Evolutionary conservation across 2,113 vertebrate genomes (phyloP).

Genomic region (Synodontis membranacea): DNA sequence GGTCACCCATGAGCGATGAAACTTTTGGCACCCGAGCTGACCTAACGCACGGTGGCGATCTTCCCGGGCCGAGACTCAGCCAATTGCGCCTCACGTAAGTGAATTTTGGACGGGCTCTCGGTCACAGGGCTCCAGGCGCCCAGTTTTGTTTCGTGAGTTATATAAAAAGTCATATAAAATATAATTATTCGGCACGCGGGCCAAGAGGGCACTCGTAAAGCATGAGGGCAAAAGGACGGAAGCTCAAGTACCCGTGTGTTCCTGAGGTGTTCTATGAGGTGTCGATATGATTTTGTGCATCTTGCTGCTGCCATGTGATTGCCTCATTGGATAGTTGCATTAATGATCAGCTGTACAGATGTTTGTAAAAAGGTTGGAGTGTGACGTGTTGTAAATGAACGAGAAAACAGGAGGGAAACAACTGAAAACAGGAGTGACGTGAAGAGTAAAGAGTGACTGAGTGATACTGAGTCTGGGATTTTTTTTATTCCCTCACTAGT

Average conservation of each 20-base stretch:
- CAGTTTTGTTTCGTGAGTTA: background rate
- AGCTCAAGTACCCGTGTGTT: background rate
- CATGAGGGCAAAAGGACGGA: background rate
- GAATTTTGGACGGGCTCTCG: constrained; percentile 8
- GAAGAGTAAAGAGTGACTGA: background rate
- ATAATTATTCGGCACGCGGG: background rate
- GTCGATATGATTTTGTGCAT: background rate
- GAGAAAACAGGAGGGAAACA: background rate
- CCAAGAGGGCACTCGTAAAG: background rate
- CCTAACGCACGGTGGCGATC: constrained; percentile 4
- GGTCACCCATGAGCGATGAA: constrained; percentile 25
- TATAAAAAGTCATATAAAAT: constrained; percentile 11
- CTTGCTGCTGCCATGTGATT: background rate
- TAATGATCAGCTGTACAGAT: background rate
- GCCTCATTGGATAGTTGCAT: background rate
- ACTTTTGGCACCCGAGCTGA: constrained; percentile 3
- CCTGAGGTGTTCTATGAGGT: background rate
- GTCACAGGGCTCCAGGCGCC: background rate
- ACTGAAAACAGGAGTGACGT: background rate
- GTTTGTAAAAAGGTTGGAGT: background rate
- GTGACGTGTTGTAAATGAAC: background rate
- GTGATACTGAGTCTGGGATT: background rate
- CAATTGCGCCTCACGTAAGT: background rate
- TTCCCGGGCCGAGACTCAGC: constrained; percentile 18
- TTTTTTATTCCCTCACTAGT: background rate